Conservation (phyloP, 1,140 invertebrate species). For the Drosophila gunungcola region DNA sequence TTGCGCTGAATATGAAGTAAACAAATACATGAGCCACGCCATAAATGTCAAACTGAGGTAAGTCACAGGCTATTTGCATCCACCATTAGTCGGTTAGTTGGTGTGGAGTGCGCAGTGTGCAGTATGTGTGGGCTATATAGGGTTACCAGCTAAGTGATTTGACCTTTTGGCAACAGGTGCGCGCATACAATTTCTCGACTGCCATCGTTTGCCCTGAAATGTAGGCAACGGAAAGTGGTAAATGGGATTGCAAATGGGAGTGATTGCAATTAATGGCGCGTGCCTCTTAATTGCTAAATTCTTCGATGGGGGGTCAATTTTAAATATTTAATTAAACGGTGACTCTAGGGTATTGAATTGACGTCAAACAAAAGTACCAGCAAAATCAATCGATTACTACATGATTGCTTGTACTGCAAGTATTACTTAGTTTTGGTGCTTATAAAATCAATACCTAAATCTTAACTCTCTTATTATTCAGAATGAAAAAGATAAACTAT, state of each 20-base stretch:
- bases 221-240: conserved; percentile 14
- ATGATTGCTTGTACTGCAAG: no score
- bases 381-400: not conserved
- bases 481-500: no score
- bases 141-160: conserved; percentile 51
- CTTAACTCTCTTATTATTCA: no score
- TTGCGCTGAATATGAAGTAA: conserved; percentile 77
- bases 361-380: not conserved
- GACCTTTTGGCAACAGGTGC: conserved; percentile 81
- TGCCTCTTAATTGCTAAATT: conserved; percentile 27
- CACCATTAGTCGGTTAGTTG: no score
- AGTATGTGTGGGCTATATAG: conserved; percentile 4
- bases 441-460: no score
- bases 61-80: conserved; percentile 32
- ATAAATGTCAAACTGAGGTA: conserved; percentile 84
- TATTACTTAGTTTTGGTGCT: no score
- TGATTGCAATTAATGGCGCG: conserved; percentile 42
- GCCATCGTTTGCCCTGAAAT: not conserved
- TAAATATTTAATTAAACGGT: conserved; percentile 35
- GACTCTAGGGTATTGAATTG: not conserved
- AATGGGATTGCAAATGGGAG: conserved; percentile 25
- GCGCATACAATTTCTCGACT: conserved; percentile 6
- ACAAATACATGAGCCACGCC: conserved; percentile 77
- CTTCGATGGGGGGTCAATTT: not conserved
- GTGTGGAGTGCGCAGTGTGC: no score